Evolutionary conservation across 2,797 vertebrate species (phyloP).

Genomic region (Enteromius viviparus): DNA sequence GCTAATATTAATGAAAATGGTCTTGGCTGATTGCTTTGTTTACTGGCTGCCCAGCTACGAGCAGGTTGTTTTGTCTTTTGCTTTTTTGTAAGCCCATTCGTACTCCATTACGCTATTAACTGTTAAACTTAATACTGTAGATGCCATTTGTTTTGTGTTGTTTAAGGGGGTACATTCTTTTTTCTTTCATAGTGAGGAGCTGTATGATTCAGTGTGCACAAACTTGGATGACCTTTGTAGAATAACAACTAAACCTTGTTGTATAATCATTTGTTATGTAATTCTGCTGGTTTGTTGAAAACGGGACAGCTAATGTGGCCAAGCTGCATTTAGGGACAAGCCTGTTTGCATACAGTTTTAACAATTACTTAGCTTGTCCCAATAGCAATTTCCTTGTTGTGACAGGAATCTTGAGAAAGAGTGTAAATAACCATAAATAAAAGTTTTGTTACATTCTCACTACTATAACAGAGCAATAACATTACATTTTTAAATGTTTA

Average conservation of each 20-base stretch:
- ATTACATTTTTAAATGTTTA: background rate
- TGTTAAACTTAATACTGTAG: background rate
- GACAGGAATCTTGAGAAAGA: background rate
- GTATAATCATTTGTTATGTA: conserved; percentile 37
- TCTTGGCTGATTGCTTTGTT: conserved; percentile 74
- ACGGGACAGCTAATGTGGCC: conserved; percentile 14
- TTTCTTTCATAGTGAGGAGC: conserved; percentile 20
- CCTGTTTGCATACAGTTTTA: conserved; percentile 22
- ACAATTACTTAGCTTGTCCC: conserved; percentile 33
- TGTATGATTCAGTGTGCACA: conserved; percentile 10
- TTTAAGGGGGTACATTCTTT: background rate
- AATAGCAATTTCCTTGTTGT: background rate
- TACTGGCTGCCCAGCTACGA: background rate
- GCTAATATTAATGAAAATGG: conserved; percentile 81
- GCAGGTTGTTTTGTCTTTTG: conserved; percentile 1
- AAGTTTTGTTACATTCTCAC: conserved; percentile 20
- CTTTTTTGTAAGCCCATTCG: background rate
- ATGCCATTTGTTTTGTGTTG: background rate
- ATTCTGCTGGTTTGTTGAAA: conserved; percentile 36
- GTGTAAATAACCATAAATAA: conserved; percentile 19
- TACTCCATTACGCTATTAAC: background rate
- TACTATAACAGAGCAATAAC: background rate
- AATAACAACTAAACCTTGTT: conserved; percentile 26
- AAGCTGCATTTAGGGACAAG: conserved; percentile 13
- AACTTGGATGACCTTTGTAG: conserved; percentile 37